Conservation (phyloP, 2,888 invertebrate species). For the Caenorhabditis sulstoni region DNA sequence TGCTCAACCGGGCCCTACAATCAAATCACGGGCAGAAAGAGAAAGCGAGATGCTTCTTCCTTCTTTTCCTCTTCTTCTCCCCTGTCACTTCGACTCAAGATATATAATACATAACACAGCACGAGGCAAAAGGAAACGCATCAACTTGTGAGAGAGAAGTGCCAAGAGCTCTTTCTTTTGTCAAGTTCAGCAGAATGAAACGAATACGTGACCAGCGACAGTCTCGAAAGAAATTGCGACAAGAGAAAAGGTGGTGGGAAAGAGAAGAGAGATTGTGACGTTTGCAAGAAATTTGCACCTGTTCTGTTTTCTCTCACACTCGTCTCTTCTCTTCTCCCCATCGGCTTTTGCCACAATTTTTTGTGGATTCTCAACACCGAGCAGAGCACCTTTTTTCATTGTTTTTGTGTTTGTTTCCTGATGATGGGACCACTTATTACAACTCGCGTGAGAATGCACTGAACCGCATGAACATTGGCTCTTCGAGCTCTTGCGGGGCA, state of each 20-base stretch:
- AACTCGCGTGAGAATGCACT: background rate
- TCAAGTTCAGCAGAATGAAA: too few relatives aligned
- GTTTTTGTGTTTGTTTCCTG: slow-evolving; percentile 25
- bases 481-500: background rate
- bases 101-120: slow-evolving; percentile 32
- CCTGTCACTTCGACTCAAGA: slow-evolving; percentile 52
- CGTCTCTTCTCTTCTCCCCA: slow-evolving; percentile 14
- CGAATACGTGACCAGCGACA: too few relatives aligned
- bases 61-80: background rate
- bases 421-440: background rate
- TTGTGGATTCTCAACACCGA: background rate
- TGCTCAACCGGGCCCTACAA: slow-evolving; percentile 52
- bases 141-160: slow-evolving; percentile 29
- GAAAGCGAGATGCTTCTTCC: slow-evolving; percentile 27
- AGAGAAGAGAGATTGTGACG: slow-evolving; percentile 5
- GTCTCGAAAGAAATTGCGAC: background rate
- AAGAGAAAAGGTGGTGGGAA: background rate
- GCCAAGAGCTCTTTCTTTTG: too few relatives aligned
- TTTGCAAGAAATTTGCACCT: slow-evolving; percentile 4
- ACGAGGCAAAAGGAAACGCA: background rate
- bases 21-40: slow-evolving; percentile 54
- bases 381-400: slow-evolving; percentile 3
- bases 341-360: slow-evolving; percentile 19
- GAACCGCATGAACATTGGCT: slow-evolving; percentile 49
- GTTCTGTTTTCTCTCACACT: slow-evolving; percentile 9